A percentile compares a stretch with the other conserved stretches of the same genome.
phyloP scores from a whole-genome alignment of 2,888 invertebrate genomes.

The Ernsta delagoae region DNA sequence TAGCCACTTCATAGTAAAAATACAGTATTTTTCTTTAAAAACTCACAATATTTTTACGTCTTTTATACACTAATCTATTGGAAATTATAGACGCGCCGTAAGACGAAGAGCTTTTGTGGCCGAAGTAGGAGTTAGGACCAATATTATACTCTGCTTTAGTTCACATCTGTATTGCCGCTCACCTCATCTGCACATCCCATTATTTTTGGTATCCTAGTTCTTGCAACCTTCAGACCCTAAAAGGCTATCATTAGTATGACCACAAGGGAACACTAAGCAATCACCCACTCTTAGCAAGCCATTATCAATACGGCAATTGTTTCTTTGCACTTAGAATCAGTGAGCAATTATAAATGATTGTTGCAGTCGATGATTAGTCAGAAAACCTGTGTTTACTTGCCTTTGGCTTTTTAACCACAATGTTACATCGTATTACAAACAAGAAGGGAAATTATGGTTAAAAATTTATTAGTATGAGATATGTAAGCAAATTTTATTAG shows the following conservation, averaged over 20 bases:
- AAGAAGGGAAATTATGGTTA: no score
- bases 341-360: constrained; percentile 24
- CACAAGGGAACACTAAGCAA: constrained; percentile 9
- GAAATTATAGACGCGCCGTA: no score
- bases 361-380: constrained; percentile 19
- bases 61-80: background rate
- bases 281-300: constrained; percentile 3
- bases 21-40: no score
- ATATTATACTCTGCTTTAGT: no score
- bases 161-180: no score
- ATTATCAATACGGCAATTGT: constrained; percentile 35
- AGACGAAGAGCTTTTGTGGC: no score
- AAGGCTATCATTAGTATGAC: constrained; percentile 3
- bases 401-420: constrained; percentile 24
- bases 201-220: background rate
- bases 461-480: no score
- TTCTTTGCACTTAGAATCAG: constrained; percentile 22
- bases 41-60: no score
- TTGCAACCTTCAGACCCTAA: constrained; percentile 4
- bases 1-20: no score
- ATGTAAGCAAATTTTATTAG: no score
- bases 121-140: no score
- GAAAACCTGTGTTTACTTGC: constrained; percentile 18
- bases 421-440: background rate
- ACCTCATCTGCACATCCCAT: background rate